Base-by-base conservation (phyloP, 1,140 invertebrate species). In the Bombus picipes region DNA sequence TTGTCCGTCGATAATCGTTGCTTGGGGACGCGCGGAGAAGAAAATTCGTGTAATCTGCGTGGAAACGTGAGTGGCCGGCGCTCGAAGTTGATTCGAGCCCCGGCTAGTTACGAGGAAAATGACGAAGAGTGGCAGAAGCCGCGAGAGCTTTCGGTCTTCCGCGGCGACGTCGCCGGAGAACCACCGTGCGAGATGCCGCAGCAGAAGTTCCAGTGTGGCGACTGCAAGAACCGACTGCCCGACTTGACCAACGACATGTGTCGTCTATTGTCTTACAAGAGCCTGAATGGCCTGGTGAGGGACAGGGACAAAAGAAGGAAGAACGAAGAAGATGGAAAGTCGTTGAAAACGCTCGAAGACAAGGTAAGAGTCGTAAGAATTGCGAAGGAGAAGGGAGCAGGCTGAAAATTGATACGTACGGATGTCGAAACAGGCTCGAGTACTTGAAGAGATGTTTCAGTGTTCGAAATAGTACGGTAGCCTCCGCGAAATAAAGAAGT, bases 161-260 rank as follows among this genome's bases (percentile, higher is more conserved):
- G 39, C 43, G 72, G 76, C 83, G 76, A 62, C 73, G 43, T 43
- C n/a, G 74, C 53, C 37, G 74, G n/a, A 15, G 37, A 59, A 34
- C 53, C 66, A 77, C 32, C 81, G 72, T 65, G 71, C 66, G 85
- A 80, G 76, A 93, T 93, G 92, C 92, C 91, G 66, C 89, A 89
- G 80, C 90, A 90, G 41, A 92, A 86, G 72, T 92, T 92, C 72
- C 87, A 93, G 74, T 87, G 92, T 71, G 87, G 83, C 80, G 87
- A 88, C 41, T 87, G 89, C 70, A 90, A 91, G 78, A 91, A 81
- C 74, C 92, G 91, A 43, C 62, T 92, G 77, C 87, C 90, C 83
- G 91, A 91, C 87, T 87, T 92, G 68, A 90, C 83, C 87, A 92
- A 83, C 71, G 92, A 93, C 82, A 87, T 92, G 80, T 93, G 92